Conservation (phyloP, 1,140 invertebrate genomes). For the Idris sp. region DNA sequence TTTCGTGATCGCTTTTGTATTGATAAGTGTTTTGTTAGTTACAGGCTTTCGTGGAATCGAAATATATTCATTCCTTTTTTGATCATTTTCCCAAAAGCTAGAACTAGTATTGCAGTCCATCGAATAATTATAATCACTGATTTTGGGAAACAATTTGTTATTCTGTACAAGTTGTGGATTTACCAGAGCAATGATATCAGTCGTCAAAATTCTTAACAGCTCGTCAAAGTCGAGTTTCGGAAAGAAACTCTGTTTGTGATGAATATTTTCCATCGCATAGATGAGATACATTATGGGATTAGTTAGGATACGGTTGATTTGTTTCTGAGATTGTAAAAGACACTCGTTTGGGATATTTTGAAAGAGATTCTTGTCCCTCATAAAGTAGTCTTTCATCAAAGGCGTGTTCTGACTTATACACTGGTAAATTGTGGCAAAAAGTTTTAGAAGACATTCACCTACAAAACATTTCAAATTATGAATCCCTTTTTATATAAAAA, state of each 20-base stretch:
- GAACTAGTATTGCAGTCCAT: slow-evolving; percentile 41
- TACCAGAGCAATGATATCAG: slow-evolving; percentile 66
- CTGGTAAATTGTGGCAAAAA: slow-evolving; percentile 79
- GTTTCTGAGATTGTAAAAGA: slow-evolving; percentile 82
- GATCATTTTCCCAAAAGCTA: slow-evolving; percentile 75
- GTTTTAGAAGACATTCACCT: slow-evolving; percentile 82
- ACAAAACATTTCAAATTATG: slow-evolving; percentile 1
- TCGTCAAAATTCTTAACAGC: slow-evolving; percentile 81
- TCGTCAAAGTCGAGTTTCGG: slow-evolving; percentile 81
- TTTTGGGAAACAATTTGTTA: background rate
- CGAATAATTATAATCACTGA: slow-evolving; percentile 5
- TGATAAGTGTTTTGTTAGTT: slow-evolving; percentile 65
- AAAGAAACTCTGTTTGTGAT: slow-evolving; percentile 82
- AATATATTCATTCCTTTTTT: slow-evolving; percentile 67
- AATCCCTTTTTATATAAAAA: too few relatives aligned
- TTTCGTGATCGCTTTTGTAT: slow-evolving; percentile 47
- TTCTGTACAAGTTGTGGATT: slow-evolving; percentile 67
- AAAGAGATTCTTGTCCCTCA: slow-evolving; percentile 85
- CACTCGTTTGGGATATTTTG: slow-evolving; percentile 83
- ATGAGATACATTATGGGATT: slow-evolving; percentile 85
- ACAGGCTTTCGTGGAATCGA: slow-evolving; percentile 28
- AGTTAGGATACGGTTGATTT: slow-evolving; percentile 83
- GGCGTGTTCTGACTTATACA: slow-evolving; percentile 79
- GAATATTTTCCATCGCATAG: slow-evolving; percentile 82
- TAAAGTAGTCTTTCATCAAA: slow-evolving; percentile 85